Base-by-base conservation (phyloP, 2,113 vertebrate species). In the Pseudopodoces humilis region DNA sequence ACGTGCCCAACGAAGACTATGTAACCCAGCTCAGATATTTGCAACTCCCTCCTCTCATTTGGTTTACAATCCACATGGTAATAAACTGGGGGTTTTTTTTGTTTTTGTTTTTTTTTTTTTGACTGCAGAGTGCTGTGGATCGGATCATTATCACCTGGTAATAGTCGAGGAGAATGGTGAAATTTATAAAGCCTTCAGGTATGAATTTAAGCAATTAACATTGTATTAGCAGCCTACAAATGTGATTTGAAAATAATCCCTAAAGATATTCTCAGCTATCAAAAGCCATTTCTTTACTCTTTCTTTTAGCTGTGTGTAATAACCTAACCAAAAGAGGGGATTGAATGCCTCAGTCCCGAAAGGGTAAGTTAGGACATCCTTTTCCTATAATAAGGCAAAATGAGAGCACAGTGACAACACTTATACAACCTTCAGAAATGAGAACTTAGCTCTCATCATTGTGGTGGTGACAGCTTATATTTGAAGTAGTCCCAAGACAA, bases 171-270 rank as follows among this genome's bases (percentile, higher is more conserved):
- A 49, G 77, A 94, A 70, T 15, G 13, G 16, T 78, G 35, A 56
- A 47, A 84, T 91, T 88, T 84, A 71, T 91, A 60, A 91, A 91
- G 56, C 25, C 69, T 84, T 91, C 81, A 83, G 69, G 72, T 95
- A 84, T 60, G 62, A 92, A 91, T 86, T 89, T 94, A 88, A 84
- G 59, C 77, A 82, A 92, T 92, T 91, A 94, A 4, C 7, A 30
- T 49, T 70, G 84, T 83, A 92, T 86, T 95, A 88, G 24, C 64
- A 93, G 52, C 16, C 52, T 86, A 70, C 19, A 70, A 94, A 93
- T 83, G 33, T 41, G 68, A 70, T 88, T 83, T 94, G 44, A 62
- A 86, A 92, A 86, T 17, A 87, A 93, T 90, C 47, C 75, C 84
- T 18, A 31, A 58, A 91, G 74, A 80, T 83, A 67, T 21, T 65